Evolutionary conservation across 2,113 vertebrate genomes (phyloP).

Genomic region (Cololabis saira): DNA sequence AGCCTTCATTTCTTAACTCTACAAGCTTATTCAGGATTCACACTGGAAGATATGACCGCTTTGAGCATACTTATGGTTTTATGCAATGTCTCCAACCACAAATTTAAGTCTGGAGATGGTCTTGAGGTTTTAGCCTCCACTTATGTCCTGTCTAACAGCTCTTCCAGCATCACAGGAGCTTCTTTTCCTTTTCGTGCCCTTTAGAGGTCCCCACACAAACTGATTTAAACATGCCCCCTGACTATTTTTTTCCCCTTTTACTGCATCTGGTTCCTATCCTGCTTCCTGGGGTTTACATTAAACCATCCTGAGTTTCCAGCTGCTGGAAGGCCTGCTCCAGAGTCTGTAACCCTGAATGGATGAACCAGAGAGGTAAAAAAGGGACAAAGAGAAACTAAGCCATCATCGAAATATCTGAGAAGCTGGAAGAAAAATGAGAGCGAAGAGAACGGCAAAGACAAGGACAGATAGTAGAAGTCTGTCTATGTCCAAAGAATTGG

Average conservation of each 20-base stretch:
- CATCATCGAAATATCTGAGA: conserved; percentile 26
- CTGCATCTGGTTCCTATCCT: conserved; percentile 66
- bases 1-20: conserved; percentile 30
- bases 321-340: conserved; percentile 50
- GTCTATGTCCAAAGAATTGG: not conserved
- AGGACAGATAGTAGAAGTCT: conserved; percentile 12
- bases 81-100: not conserved
- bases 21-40: not conserved
- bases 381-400: conserved; percentile 18
- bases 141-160: conserved; percentile 1
- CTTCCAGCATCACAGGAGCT: conserved; percentile 20
- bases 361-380: conserved; percentile 45
- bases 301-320: conserved; percentile 68
- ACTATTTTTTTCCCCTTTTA: conserved; percentile 19
- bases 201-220: conserved; percentile 30
- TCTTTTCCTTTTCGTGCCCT: conserved; percentile 32
- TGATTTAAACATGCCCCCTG: conserved; percentile 44
- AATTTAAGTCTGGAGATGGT: conserved; percentile 15
- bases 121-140: conserved; percentile 15
- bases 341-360: conserved; percentile 58
- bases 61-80: conserved; percentile 10
- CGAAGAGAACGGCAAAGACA: conserved; percentile 15
- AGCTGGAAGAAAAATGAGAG: conserved; percentile 14
- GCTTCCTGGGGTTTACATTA: conserved; percentile 61
- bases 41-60: conserved; percentile 22